phyloP scores from a whole-genome alignment of 2,888 invertebrate genomes.

The Matsumyia berberina region DNA sequence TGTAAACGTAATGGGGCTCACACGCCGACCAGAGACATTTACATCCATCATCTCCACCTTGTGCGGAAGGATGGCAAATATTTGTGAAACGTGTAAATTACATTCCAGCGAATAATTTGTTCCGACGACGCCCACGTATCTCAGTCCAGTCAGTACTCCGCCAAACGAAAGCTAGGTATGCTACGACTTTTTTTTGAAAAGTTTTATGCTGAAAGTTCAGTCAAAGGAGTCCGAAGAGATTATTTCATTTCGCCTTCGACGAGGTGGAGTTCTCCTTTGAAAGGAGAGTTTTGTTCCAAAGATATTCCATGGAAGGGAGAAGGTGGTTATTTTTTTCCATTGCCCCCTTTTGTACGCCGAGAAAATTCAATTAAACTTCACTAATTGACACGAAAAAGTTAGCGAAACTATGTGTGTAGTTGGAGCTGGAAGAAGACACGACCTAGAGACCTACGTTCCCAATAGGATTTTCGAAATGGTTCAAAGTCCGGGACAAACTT shows the following conservation, averaged over 20 bases:
- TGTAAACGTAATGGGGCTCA: conserved; percentile 55
- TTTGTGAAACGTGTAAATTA: conserved; percentile 73
- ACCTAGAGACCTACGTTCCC: conserved; percentile 48
- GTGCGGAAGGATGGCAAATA: conserved; percentile 61
- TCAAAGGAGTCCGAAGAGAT: conserved; percentile 70
- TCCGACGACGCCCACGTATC: conserved; percentile 18
- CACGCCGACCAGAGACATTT: conserved; percentile 38
- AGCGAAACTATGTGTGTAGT: conserved; percentile 50
- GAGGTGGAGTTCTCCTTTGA: conserved; percentile 29
- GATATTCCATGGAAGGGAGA: background rate
- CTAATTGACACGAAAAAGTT: conserved; percentile 76
- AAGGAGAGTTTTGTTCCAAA: conserved; percentile 48
- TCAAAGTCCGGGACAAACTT: conserved; percentile 65
- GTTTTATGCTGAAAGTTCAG: conserved; percentile 61
- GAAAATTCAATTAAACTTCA: conserved; percentile 76
- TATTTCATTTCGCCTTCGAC: conserved; percentile 52
- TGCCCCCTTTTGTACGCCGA: conserved; percentile 41
- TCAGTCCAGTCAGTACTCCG: conserved; percentile 6
- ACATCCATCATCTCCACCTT: conserved; percentile 56
- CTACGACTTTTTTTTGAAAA: conserved; percentile 39
- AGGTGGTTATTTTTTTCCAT: conserved; percentile 23
- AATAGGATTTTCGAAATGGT: conserved; percentile 62
- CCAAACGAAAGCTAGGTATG: conserved; percentile 14
- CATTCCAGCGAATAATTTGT: conserved; percentile 57
- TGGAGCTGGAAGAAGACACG: conserved; percentile 14